Evolutionary conservation across 64 coral and sea anemone species (phyloP), one percentile per base, ranked within the genome.

Genomic region (Cladopsammia gracilis): DNA sequence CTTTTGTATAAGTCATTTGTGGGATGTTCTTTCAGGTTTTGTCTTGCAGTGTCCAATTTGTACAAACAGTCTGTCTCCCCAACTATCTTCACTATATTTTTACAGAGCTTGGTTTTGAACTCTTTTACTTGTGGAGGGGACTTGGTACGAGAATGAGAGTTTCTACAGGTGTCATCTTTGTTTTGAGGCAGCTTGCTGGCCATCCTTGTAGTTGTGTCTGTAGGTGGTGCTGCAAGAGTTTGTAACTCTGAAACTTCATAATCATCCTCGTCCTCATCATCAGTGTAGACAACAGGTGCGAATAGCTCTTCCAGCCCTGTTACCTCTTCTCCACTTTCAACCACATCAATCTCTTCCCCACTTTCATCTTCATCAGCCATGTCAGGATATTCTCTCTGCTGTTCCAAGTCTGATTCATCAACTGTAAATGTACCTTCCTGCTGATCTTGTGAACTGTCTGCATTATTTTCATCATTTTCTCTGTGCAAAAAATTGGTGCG

Each of bases 401-500:
- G 10, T 62, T 79, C 59, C 57, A 18, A 9, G 50, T 56, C 88
- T 16, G 25, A 19, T 47, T 51, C 47, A 64, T 50, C 59, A 53
- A 5, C 51, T 53, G 51, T 10, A 53, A 5, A 5, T 53, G 51
- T 53, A 53, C 51, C 51, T 53, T 53, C 51, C n/a, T n/a, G n/a
- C 51, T 53, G 51, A 10, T 69, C 20, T 24, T 42, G 45, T 66
- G 50, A 3, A 48, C 62, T 83, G 16, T 23, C 34, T 20, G 24
- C 79, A 59, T 20, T 25, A 46, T 44, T 91, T 22, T 80, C 78
- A 34, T 64, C 67, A 60, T 46, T 43, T 10, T 83, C 78, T n/a
- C 66, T 62, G 44, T 76, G 13, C 26, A 73, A 75, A 76, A 86
- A 58, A 66, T 92, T 92, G 10, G 69, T 72, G 26, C 64, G 79